These are phyloP conservation scores for Hanleya hanleyi DNA, from an alignment of 2,888 invertebrate species.

Conservation along the genomic window DNA sequence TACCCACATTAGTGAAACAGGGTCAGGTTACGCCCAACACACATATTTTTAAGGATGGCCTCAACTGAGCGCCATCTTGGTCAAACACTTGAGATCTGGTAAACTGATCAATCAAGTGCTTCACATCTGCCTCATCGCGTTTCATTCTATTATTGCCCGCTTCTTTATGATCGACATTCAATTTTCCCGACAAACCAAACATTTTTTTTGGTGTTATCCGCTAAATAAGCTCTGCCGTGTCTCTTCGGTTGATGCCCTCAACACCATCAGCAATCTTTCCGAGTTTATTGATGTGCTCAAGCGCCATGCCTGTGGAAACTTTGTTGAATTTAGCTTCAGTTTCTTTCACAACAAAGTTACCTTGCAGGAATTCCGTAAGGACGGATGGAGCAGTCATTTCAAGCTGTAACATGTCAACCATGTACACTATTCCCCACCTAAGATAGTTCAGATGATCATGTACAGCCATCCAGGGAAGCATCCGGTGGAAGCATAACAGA, in stretches of 20 bases:
- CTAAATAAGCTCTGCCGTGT: not conserved
- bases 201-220: not conserved
- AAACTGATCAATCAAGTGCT: not conserved
- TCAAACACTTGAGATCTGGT: not conserved
- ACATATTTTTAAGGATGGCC: no score
- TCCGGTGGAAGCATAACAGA: not conserved
- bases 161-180: not conserved
- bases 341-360: no score
- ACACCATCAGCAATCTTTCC: not conserved
- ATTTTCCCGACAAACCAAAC: not conserved
- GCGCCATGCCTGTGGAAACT: not conserved
- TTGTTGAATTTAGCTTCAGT: no score
- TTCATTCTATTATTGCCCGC: not conserved
- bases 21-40: no score
- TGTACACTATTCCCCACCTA: no score
- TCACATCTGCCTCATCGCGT: no score
- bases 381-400: no score
- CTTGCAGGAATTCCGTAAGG: not conserved
- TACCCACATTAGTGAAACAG: no score
- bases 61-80: not conserved
- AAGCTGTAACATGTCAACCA: no score
- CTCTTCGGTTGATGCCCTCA: not conserved
- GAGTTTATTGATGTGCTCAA: no score
- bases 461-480: not conserved
- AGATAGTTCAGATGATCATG: no score